Evolutionary conservation across 2,888 invertebrate species (phyloP).

Genomic region (Proisotoma minuta): DNA sequence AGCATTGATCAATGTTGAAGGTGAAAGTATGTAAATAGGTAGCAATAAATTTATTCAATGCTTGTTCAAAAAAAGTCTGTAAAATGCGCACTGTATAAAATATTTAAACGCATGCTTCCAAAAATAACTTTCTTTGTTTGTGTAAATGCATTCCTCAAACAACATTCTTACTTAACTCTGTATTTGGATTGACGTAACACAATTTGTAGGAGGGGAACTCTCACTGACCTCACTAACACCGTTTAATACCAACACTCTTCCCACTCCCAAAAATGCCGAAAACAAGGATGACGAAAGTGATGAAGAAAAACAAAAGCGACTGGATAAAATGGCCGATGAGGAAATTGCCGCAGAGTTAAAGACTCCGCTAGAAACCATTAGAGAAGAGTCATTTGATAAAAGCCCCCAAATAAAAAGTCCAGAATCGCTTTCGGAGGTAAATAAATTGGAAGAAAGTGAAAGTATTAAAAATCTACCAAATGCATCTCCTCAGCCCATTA

Average conservation of each 20-base stretch:
- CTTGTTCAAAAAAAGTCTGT: no score
- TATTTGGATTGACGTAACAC: background rate
- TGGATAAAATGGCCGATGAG: slow-evolving; percentile 26
- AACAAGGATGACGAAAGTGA: background rate
- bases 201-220: slow-evolving; percentile 5
- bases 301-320: background rate
- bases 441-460: background rate
- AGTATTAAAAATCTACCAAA: background rate
- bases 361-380: slow-evolving; percentile 35
- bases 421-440: background rate
- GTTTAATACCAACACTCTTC: background rate
- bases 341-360: slow-evolving; percentile 34
- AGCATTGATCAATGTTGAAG: no score
- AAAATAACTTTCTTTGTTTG: no score
- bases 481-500: background rate
- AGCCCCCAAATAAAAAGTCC: slow-evolving; percentile 7
- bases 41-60: no score
- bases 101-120: no score
- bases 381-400: slow-evolving; percentile 31
- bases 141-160: no score
- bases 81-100: no score
- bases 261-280: background rate
- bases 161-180: background rate
- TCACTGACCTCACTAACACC: slow-evolving; percentile 15
- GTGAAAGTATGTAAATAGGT: no score